These are phyloP conservation scores for Mormyrops attenuatus DNA, from an alignment of 2,797 vertebrate species.

Conservation along the genomic window DNA sequence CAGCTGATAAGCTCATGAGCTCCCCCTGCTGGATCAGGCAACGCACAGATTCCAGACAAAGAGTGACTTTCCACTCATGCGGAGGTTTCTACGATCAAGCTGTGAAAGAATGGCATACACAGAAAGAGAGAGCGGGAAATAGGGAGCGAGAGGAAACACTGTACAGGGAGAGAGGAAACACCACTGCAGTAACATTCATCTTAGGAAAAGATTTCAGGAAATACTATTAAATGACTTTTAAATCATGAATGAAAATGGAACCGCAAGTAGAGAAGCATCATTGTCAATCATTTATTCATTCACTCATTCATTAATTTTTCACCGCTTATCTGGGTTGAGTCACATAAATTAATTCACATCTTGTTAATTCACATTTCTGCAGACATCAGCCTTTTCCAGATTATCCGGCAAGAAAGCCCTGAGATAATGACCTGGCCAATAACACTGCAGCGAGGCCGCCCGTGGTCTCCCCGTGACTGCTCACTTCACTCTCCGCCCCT, in stretches of 20 bases:
- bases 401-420: not conserved
- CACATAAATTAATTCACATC: not conserved
- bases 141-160: not conserved
- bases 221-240: not conserved
- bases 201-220: not conserved
- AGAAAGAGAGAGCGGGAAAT: not conserved
- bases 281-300: not conserved
- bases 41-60: not conserved
- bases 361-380: not conserved
- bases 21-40: not conserved
- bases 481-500: not conserved
- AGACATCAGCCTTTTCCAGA: not conserved
- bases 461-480: not conserved
- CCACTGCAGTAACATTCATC: not conserved
- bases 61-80: not conserved
- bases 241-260: not conserved
- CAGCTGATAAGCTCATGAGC: not conserved
- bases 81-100: not conserved
- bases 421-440: not conserved
- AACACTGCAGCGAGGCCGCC: not conserved
- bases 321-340: not conserved
- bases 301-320: not conserved
- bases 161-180: not conserved
- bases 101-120: not conserved
- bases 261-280: not conserved